Evolutionary conservation across 2,113 vertebrate genomes (phyloP).

Genomic region (zebrafish (Danio rerio)): GRCz12tu NC_133181.1:39436001-39436500

Average conservation of each 20-base stretch:
- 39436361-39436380: neutral
- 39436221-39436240: too few relatives aligned
- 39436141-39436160: too few relatives aligned
- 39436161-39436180: too few relatives aligned
- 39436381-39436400: conserved; percentile 33
- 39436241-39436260: neutral
- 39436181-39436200: too few relatives aligned
- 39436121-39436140: too few relatives aligned
- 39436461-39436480: neutral
- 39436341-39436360: conserved; percentile 3
- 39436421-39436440: neutral
- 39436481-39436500: neutral
- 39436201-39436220: too few relatives aligned
- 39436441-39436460: neutral
- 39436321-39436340: neutral
- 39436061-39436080: too few relatives aligned
- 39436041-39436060: too few relatives aligned
- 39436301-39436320: conserved; percentile 24
- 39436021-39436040: neutral
- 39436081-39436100: too few relatives aligned
- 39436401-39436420: conserved; percentile 26
- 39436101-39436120: too few relatives aligned
- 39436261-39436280: neutral
- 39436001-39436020: neutral
- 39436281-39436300: conserved; percentile 28